Conservation (phyloP, 2,888 invertebrate genomes). For the Chymomyza fuscimana region DNA sequence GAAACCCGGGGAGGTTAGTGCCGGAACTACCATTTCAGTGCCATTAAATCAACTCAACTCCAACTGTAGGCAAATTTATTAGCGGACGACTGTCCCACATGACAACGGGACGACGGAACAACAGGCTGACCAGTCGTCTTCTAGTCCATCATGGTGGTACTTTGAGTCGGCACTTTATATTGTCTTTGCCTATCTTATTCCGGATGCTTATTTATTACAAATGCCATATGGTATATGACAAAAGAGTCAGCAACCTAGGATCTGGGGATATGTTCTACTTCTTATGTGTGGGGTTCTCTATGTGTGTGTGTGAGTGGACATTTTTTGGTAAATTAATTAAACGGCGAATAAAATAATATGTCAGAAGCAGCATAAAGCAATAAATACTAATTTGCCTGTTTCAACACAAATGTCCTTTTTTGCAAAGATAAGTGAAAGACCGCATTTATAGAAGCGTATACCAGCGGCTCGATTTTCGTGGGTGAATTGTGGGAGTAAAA, state of each 20-base stretch:
- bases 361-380: slow-evolving; percentile 63
- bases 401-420: slow-evolving; percentile 69
- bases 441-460: neutral
- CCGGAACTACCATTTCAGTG: slow-evolving; percentile 2
- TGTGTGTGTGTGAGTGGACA: neutral
- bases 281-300: neutral
- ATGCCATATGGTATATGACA: slow-evolving; percentile 64
- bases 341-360: slow-evolving; percentile 71
- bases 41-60: slow-evolving; percentile 66
- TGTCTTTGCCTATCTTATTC: slow-evolving; percentile 62
- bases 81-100: neutral
- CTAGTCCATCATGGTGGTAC: neutral
- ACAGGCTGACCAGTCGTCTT: neutral
- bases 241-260: slow-evolving; percentile 14
- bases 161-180: neutral
- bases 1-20: neutral
- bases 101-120: neutral
- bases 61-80: slow-evolving; percentile 4
- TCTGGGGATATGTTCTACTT: neutral
- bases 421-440: slow-evolving; percentile 50
- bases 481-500: too few species aligned
- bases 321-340: slow-evolving; percentile 39
- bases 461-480: too few species aligned
- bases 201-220: slow-evolving; percentile 63
- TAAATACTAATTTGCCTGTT: slow-evolving; percentile 71